Evolutionary conservation across 2,888 invertebrate genomes (phyloP).

Genomic region (Stenoptilia bipunctidactyla): DNA sequence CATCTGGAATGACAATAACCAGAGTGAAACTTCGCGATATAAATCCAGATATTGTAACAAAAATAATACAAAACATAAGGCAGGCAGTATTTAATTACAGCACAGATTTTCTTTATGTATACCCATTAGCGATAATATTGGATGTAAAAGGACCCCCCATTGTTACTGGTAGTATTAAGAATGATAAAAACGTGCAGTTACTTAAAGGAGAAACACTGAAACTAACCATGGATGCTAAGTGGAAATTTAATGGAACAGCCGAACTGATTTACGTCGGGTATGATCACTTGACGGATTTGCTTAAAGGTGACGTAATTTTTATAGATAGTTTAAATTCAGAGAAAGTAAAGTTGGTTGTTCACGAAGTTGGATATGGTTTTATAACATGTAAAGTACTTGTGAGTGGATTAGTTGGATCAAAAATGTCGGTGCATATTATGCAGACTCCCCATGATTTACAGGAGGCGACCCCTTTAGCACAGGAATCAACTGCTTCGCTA

Average conservation of each 20-base stretch:
- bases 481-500: too few relatives aligned
- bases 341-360: slow-evolving; percentile 41
- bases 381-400: slow-evolving; percentile 61
- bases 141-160: slow-evolving; percentile 54
- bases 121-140: slow-evolving; percentile 56
- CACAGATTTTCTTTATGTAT: slow-evolving; percentile 54
- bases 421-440: slow-evolving; percentile 59
- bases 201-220: slow-evolving; percentile 42
- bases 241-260: slow-evolving; percentile 64
- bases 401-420: slow-evolving; percentile 64
- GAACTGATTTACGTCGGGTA: slow-evolving; percentile 70
- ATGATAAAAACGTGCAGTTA: slow-evolving; percentile 47
- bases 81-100: slow-evolving; percentile 63
- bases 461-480: background rate
- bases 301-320: slow-evolving; percentile 56
- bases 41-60: slow-evolving; percentile 49
- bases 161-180: slow-evolving; percentile 48
- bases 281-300: slow-evolving; percentile 62
- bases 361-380: slow-evolving; percentile 51
- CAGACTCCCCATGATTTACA: background rate
- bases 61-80: slow-evolving; percentile 53
- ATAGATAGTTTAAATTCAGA: slow-evolving; percentile 42
- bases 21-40: slow-evolving; percentile 51
- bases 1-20: slow-evolving; percentile 58
- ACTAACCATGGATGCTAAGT: slow-evolving; percentile 62